Evolutionary conservation across 2,888 invertebrate genomes (phyloP).

Genomic region (Flexamia atlantica): DNA sequence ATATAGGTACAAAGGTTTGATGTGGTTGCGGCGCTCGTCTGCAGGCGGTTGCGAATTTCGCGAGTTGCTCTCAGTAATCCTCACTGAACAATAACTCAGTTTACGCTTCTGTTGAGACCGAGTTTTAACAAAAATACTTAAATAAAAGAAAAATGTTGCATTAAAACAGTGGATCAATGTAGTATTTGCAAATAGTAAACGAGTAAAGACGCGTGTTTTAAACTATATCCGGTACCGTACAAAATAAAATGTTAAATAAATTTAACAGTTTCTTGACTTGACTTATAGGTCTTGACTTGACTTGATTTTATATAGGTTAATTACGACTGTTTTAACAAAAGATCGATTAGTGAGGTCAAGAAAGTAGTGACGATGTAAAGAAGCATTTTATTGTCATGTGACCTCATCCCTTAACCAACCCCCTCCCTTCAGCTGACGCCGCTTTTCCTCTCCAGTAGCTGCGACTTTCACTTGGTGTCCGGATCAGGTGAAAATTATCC

Average conservation of each 20-base stretch:
- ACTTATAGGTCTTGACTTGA: too few species aligned
- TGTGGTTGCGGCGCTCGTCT: background rate
- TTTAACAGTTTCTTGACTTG: too few species aligned
- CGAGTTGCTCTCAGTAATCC: background rate
- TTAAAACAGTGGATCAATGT: too few species aligned
- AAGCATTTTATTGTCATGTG: slow-evolving; percentile 23
- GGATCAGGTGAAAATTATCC: slow-evolving; percentile 1
- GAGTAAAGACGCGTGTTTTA: too few species aligned
- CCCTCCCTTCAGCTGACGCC: background rate
- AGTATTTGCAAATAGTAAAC: too few species aligned
- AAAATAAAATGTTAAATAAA: too few species aligned
- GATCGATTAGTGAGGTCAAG: background rate
- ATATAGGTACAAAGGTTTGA: background rate
- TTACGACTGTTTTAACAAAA: background rate
- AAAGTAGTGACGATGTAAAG: background rate
- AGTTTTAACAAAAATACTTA: too few species aligned
- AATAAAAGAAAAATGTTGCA: too few species aligned
- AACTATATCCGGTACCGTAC: too few species aligned
- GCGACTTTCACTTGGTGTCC: background rate
- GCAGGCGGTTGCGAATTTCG: slow-evolving; percentile 10
- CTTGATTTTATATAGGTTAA: too few species aligned
- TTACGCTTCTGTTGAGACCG: too few species aligned
- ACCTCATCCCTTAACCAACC: slow-evolving; percentile 22
- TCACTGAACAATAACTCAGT: too few species aligned
- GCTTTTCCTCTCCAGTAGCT: background rate